Evolutionary conservation across 2,888 invertebrate genomes (phyloP).

Genomic region (Serripes groenlandicus): DNA sequence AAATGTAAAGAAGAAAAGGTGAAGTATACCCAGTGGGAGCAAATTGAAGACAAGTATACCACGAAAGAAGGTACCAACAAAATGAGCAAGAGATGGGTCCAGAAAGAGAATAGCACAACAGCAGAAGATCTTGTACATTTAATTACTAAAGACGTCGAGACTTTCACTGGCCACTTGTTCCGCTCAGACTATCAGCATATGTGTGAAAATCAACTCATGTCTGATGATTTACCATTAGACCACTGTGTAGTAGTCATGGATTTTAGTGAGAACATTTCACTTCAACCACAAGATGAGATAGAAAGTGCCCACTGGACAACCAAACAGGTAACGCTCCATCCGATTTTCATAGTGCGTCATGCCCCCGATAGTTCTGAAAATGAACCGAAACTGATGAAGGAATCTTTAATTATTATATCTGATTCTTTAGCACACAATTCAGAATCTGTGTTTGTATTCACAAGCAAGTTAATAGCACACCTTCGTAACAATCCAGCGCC

Average conservation of each 20-base stretch:
- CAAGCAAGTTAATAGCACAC: constrained; percentile 27
- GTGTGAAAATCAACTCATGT: too few relatives aligned
- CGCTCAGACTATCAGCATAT: too few relatives aligned
- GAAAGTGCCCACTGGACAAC: constrained; percentile 35
- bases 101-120: too few relatives aligned
- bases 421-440: constrained; percentile 25
- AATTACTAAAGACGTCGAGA: too few relatives aligned
- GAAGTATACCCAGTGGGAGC: too few relatives aligned
- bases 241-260: constrained; percentile 46
- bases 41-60: too few relatives aligned
- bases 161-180: too few relatives aligned
- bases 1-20: too few relatives aligned
- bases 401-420: constrained; percentile 39
- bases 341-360: constrained; percentile 41
- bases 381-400: constrained; percentile 38
- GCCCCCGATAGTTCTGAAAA: constrained; percentile 19
- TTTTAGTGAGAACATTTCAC: constrained; percentile 36
- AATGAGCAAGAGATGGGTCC: too few relatives aligned
- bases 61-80: too few relatives aligned
- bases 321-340: constrained; percentile 45
- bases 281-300: constrained; percentile 44
- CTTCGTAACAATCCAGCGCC: constrained; percentile 31
- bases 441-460: constrained; percentile 29
- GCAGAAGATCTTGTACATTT: too few relatives aligned
- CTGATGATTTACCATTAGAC: constrained; percentile 42